Conservation (phyloP, 1,140 invertebrate genomes). For the Helicoverpa zea region DNA sequence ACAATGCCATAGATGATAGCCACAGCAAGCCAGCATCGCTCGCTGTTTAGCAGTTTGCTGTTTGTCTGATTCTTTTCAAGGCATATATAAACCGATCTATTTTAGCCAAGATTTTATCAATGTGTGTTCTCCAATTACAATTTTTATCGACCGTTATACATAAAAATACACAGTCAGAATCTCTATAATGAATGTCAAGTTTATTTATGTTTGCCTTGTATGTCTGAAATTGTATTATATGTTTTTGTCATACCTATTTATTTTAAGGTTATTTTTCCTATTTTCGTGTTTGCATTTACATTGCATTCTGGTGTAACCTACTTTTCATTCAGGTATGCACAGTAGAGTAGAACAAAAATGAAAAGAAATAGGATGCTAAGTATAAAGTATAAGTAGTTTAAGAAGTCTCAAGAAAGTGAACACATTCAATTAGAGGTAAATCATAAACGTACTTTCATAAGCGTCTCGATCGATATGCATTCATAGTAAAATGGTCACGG, state of each 20-base stretch:
- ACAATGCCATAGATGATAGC: not conserved
- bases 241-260: slow-evolving; percentile 5
- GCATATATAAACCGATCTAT: slow-evolving; percentile 12
- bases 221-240: slow-evolving; percentile 11
- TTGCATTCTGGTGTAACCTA: too few relatives aligned
- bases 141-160: slow-evolving; percentile 17
- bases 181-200: slow-evolving; percentile 20
- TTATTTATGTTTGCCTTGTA: slow-evolving; percentile 10
- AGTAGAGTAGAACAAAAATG: too few relatives aligned
- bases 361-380: too few relatives aligned
- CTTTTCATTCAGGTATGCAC: too few relatives aligned
- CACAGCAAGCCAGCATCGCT: not conserved
- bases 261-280: slow-evolving; percentile 4
- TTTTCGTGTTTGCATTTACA: too few relatives aligned
- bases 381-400: too few relatives aligned
- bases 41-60: not conserved
- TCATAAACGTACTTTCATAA: not conserved
- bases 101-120: not conserved
- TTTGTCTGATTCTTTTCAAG: slow-evolving; percentile 4
- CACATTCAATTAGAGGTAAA: too few relatives aligned
- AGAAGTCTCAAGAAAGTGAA: too few relatives aligned
- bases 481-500: slow-evolving; percentile 4
- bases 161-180: slow-evolving; percentile 18
- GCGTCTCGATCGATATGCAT: not conserved
- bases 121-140: slow-evolving; percentile 5